Percentiles rank a stretch among this genome's conserved stretches.
Conservation (phyloP, 2,797 vertebrate genomes). For the Graptemys geographica region DNA sequence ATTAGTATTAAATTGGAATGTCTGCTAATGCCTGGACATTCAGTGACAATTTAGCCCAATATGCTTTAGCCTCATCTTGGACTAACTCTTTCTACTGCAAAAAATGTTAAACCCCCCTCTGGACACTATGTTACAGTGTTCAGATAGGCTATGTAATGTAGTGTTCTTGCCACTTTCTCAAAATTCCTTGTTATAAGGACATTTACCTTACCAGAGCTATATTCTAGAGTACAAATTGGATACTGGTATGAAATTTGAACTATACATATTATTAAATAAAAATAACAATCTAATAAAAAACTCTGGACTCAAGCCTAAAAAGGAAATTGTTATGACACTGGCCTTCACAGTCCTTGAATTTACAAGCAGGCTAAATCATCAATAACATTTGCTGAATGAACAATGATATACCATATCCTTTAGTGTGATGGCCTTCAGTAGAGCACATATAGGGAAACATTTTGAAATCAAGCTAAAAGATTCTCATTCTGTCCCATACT, state of each 20-base stretch:
- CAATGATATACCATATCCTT: not conserved
- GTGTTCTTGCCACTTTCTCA: not conserved
- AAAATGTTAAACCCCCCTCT: not conserved
- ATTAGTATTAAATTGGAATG: not conserved
- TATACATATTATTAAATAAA: not conserved
- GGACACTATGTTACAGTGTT: accelerated
- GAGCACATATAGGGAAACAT: not conserved
- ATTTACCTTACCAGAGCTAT: not conserved
- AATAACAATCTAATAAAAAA: not conserved
- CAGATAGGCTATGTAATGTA: not conserved
- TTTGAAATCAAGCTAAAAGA: not conserved
- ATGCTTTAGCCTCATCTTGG: not conserved
- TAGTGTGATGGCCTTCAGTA: not conserved
- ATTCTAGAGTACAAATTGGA: not conserved
- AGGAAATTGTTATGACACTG: not conserved
- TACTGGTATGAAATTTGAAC: not conserved
- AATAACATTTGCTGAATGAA: not conserved
- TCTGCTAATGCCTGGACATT: not conserved
- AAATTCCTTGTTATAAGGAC: not conserved
- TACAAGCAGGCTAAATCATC: not conserved
- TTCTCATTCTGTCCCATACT: not conserved
- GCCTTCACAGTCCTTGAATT: not conserved
- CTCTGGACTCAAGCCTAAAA: not conserved
- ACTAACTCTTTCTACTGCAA: not conserved
- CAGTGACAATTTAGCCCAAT: not conserved